Evolutionary conservation across 2,888 invertebrate species (phyloP).

Genomic region (Elaeidobius kamerunicus): DNA sequence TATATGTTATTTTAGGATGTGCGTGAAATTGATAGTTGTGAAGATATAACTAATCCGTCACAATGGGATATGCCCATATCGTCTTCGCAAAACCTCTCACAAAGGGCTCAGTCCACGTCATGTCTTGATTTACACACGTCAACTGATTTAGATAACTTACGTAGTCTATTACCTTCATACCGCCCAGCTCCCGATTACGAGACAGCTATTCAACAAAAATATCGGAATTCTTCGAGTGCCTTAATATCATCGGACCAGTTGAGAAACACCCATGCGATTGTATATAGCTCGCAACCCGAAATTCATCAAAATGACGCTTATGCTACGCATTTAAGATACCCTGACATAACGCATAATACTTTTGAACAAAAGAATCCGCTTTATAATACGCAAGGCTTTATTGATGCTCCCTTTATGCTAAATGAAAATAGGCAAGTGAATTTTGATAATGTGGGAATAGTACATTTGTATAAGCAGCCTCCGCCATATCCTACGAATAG

Average conservation of each 20-base stretch:
- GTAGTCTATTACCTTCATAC: slow-evolving; percentile 78
- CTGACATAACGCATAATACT: slow-evolving; percentile 62
- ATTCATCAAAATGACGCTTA: slow-evolving; percentile 58
- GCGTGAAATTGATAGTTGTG: slow-evolving; percentile 46
- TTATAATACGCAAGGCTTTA: slow-evolving; percentile 34
- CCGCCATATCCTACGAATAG: slow-evolving; percentile 79
- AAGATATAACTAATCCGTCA: slow-evolving; percentile 42
- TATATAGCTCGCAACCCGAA: slow-evolving; percentile 73
- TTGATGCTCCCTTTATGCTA: slow-evolving; percentile 40
- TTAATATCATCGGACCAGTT: slow-evolving; percentile 38
- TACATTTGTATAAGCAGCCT: slow-evolving; percentile 76
- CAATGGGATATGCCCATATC: slow-evolving; percentile 47
- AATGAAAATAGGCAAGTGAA: slow-evolving; percentile 43
- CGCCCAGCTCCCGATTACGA: slow-evolving; percentile 94
- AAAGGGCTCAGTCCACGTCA: slow-evolving; percentile 63
- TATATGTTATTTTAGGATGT: slow-evolving; percentile 7
- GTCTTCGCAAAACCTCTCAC: slow-evolving; percentile 47
- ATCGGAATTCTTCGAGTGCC: slow-evolving; percentile 59
- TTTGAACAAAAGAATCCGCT: slow-evolving; percentile 43
- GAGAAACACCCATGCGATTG: slow-evolving; percentile 46
- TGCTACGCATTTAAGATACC: slow-evolving; percentile 54
- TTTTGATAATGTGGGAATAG: slow-evolving; percentile 50
- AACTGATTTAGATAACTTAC: slow-evolving; percentile 54
- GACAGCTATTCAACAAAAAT: slow-evolving; percentile 85
- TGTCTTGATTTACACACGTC: slow-evolving; percentile 59